phyloP scores from a whole-genome alignment of 92 coral and sea anemone genomes.

The Zoanthus sociatus region DNA sequence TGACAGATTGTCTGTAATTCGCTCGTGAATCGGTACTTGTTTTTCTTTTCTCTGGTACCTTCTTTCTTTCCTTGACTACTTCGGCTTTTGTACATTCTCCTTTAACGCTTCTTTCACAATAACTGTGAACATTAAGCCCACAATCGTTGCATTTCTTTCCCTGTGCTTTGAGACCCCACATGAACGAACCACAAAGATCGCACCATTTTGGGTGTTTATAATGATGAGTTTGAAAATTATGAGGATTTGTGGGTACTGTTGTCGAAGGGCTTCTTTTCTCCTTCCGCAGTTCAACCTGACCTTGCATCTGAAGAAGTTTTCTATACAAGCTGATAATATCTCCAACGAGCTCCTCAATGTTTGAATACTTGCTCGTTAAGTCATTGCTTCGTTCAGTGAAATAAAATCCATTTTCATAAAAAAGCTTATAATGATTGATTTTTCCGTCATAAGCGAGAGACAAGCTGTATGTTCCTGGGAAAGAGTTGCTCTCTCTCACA shows the following conservation, averaged over 20 bases:
- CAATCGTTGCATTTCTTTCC: slow-evolving; percentile 93
- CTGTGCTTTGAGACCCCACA: slow-evolving; percentile 97
- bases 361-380: slow-evolving; percentile 66
- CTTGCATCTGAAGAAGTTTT: slow-evolving; percentile 70
- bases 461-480: slow-evolving; percentile 93
- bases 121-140: slow-evolving; percentile 88
- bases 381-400: slow-evolving; percentile 66
- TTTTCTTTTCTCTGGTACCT: slow-evolving; percentile 68
- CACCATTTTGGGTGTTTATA: slow-evolving; percentile 99
- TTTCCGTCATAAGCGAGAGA: slow-evolving; percentile 92
- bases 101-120: slow-evolving; percentile 83
- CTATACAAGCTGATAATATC: slow-evolving; percentile 88
- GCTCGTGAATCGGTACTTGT: slow-evolving; percentile 52
- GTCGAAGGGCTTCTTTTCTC: slow-evolving; percentile 44
- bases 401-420: slow-evolving; percentile 81
- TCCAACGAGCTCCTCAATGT: slow-evolving; percentile 86
- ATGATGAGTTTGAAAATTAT: slow-evolving; percentile 77
- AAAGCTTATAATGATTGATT: slow-evolving; percentile 83
- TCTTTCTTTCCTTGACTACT: slow-evolving; percentile 62
- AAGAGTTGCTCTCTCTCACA: slow-evolving; percentile 91
- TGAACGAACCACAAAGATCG: slow-evolving; percentile 86
- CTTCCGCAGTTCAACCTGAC: slow-evolving; percentile 63
- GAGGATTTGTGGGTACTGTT: slow-evolving; percentile 41
- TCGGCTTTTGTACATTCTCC: slow-evolving; percentile 69
- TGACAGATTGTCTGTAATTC: slow-evolving; percentile 55